These are phyloP conservation scores for Tiliacea aurago DNA, from an alignment of 2,888 invertebrate genomes.

Conservation along the genomic window DNA sequence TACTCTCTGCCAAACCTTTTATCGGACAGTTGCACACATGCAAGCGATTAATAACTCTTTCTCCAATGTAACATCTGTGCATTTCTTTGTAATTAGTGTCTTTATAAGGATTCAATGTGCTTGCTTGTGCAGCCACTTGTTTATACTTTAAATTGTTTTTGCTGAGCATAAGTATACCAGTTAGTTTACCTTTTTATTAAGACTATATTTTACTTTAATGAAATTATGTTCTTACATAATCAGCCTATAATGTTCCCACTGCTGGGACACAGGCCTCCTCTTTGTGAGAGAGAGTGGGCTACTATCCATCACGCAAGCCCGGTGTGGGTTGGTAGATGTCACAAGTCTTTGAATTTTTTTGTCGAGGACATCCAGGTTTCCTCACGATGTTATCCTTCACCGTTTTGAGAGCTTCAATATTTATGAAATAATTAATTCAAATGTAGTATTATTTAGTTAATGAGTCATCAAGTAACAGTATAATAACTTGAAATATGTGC, in stretches of 20 bases:
- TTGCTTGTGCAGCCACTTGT: slow-evolving; percentile 1
- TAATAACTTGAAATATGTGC: slow-evolving; percentile 1
- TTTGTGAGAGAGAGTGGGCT: too few species aligned
- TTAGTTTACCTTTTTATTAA: neutral
- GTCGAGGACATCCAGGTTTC: too few species aligned
- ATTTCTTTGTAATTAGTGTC: slow-evolving; percentile 31
- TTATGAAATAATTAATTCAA: neutral
- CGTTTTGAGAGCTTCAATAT: neutral
- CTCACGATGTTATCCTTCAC: too few species aligned
- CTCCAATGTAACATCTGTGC: slow-evolving; percentile 15
- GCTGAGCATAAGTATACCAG: neutral
- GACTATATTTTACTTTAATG: neutral
- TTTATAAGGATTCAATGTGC: neutral
- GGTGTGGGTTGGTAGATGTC: too few species aligned
- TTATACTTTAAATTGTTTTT: neutral
- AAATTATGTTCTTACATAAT: neutral
- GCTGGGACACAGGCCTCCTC: too few species aligned
- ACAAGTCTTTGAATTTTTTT: too few species aligned
- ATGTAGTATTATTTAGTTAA: neutral
- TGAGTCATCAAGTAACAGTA: neutral
- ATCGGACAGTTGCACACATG: slow-evolving; percentile 39
- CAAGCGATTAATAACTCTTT: slow-evolving; percentile 34
- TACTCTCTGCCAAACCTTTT: slow-evolving; percentile 14
- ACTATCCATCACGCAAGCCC: too few species aligned
- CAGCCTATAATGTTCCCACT: too few species aligned